A percentile compares a stretch with the other conserved stretches of the same genome.
phyloP scores from a whole-genome alignment of 2,888 invertebrate species.

The Lordiphosa andalusiaca region DNA sequence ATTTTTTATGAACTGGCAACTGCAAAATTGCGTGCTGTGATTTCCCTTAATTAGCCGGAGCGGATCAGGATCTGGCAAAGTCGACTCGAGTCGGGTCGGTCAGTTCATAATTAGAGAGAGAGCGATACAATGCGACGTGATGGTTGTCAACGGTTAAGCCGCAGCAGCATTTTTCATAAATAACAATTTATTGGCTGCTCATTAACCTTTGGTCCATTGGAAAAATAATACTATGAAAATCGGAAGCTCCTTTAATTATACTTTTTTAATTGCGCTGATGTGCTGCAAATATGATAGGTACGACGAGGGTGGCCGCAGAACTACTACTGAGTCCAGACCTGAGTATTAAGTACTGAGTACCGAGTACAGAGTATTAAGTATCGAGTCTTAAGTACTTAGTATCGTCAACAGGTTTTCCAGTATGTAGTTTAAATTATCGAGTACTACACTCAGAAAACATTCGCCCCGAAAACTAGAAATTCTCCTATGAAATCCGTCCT shows the following conservation, averaged over 20 bases:
- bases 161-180: conserved; percentile 24
- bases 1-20: conserved; percentile 59
- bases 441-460: too few species aligned
- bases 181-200: conserved; percentile 36
- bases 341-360: too few species aligned
- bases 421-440: too few species aligned
- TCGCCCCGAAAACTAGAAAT: too few species aligned
- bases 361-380: too few species aligned
- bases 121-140: not conserved
- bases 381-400: too few species aligned
- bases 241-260: not conserved
- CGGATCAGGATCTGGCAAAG: conserved; percentile 30
- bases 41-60: conserved; percentile 66
- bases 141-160: conserved; percentile 31
- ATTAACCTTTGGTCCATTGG: conserved; percentile 29
- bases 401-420: too few species aligned
- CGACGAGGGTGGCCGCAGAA: too few species aligned
- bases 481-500: too few species aligned
- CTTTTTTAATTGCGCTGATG: too few species aligned
- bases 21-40: conserved; percentile 60
- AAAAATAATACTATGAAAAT: conserved; percentile 11
- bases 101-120: conserved; percentile 12
- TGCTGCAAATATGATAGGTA: too few species aligned
- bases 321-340: too few species aligned
- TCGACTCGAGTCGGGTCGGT: conserved; percentile 1